These are phyloP conservation scores for Megaceryle torquata DNA, from an alignment of 2,113 vertebrate genomes.

Conservation along the genomic window DNA sequence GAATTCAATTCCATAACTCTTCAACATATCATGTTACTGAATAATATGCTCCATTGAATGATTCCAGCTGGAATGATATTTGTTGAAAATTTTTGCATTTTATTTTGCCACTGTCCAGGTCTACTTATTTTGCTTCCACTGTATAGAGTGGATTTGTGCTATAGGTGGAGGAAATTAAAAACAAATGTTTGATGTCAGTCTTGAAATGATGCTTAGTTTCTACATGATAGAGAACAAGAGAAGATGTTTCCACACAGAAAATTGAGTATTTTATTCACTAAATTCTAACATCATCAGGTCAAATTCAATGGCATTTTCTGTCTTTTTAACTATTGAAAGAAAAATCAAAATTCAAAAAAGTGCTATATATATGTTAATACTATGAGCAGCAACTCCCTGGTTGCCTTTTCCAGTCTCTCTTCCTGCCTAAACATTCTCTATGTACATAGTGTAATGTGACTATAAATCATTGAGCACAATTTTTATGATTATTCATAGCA, in stretches of 20 bases:
- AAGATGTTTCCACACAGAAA: not conserved
- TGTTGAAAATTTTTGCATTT: not conserved
- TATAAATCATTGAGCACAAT: not conserved
- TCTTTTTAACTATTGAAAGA: not conserved
- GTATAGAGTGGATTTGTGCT: rapidly evolving
- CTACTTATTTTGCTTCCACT: not conserved
- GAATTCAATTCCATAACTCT: not conserved
- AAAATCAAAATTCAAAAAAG: not conserved
- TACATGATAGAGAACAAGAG: not conserved
- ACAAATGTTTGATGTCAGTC: not conserved
- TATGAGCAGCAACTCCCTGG: not conserved
- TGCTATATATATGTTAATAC: not conserved
- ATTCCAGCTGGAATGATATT: not conserved
- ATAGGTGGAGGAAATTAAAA: not conserved
- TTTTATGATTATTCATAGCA: not conserved
- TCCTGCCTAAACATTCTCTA: not conserved
- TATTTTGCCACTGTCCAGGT: not conserved
- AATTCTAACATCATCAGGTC: not conserved
- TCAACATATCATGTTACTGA: not conserved
- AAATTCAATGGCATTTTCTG: not conserved
- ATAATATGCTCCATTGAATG: not conserved
- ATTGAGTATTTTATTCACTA: not conserved
- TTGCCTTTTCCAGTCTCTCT: not conserved
- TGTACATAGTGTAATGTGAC: not conserved
- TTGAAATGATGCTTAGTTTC: not conserved